Base-by-base conservation (phyloP, 2,888 invertebrate species). In the Xestia ashworthii region DNA sequence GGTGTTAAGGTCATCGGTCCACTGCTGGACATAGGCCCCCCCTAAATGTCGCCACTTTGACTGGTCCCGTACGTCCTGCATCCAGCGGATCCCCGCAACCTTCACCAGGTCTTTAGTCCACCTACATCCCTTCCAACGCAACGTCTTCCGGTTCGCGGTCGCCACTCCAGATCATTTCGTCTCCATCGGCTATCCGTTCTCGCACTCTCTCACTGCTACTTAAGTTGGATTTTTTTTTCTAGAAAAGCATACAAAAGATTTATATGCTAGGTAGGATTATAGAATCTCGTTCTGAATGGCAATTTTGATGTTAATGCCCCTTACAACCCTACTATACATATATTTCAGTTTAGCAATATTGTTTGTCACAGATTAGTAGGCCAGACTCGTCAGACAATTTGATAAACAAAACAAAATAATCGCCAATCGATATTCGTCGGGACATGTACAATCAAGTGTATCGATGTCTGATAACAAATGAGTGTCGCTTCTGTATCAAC, bases 391-490 rank as follows among this genome's bases (percentile, higher is more conserved):
- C 68, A 74, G 62, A 78, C 66, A 76, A 60, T 75, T 50, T 62
- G 50, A 71, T 62, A 76, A 75, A 79, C 62, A 76, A 86, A 74
- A 66, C 73, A 25, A 41, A 60, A 71, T 65, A 75, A 79, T 83
- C 44, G 25, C 65, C 76, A 69, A 85, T 83, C 76, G 78, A 76
- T 75, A 77, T 76, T 67, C 50, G 78, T 25, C 76, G 70, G 19
- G 78, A 71, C 78, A 74, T 68, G 76, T 58, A 69, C 78, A 80
- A 87, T 83, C 82, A 89, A 87, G 71, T 87, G 86, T 87, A 72
- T 84, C 87, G 74, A 89, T 88, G 86, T 76, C 85, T 85, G 89
- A 91, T 91, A 89, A 87, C 79, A 67, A 71, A 67, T 81, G 78
- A 85, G 78, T 87, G 74, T 85, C 81, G 79, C 78, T 85, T 70